A percentile compares a stretch with the other conserved stretches of the same genome.
These are phyloP conservation scores for Pollimyrus isidori DNA, from an alignment of 2,113 vertebrate genomes.

Conservation along the genomic window DNA sequence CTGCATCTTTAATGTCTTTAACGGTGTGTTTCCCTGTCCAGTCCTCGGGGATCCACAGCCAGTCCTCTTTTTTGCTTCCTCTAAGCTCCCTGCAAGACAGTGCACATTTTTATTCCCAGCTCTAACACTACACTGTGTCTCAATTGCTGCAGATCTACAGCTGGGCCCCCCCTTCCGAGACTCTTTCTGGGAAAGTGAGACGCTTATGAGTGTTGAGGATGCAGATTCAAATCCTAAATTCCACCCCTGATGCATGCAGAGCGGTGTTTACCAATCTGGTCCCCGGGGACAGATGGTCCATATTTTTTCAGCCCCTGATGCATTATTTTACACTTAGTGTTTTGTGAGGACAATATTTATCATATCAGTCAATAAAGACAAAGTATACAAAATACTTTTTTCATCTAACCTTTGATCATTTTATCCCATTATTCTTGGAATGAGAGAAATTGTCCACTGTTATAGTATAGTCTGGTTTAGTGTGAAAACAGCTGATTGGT, in stretches of 20 bases:
- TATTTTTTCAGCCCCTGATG: neutral
- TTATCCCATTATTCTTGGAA: neutral
- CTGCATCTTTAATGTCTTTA: neutral
- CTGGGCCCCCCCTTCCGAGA: neutral
- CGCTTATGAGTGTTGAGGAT: neutral
- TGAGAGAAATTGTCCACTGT: neutral
- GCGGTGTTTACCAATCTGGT: too few species aligned
- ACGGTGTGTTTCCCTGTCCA: too few species aligned
- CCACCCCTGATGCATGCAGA: neutral
- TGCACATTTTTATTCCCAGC: neutral
- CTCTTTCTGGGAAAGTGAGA: neutral
- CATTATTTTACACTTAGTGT: neutral
- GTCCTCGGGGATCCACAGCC: too few species aligned
- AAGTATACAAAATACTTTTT: neutral
- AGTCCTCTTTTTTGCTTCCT: too few species aligned
- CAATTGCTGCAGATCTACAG: neutral
- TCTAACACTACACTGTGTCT: neutral
- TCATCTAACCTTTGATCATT: neutral
- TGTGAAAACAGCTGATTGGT: neutral
- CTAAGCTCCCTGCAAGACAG: too few species aligned
- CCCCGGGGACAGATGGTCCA: too few species aligned
- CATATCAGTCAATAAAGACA: neutral
- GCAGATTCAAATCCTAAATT: neutral
- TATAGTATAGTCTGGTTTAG: neutral
- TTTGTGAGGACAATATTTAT: neutral